Base-by-base conservation (phyloP, 2,113 vertebrate genomes). In the Patagioenas fasciata region DNA sequence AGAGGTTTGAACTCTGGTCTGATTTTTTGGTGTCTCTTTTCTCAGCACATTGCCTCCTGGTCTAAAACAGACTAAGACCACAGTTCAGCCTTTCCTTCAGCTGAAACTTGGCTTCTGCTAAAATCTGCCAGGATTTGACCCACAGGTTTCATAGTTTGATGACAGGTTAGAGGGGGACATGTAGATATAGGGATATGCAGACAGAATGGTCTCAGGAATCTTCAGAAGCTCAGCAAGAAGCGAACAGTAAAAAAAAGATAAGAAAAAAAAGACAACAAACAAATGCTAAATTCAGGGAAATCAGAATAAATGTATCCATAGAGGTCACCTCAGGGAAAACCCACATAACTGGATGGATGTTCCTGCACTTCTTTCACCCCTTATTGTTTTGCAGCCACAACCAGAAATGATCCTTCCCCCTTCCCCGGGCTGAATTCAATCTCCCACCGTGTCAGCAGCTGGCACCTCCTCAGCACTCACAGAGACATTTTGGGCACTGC, bases 361-460 rank as follows among this genome's bases (percentile, higher is more conserved):
- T 86, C 53, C n/a, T 86, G 34, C 38, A 40, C 42, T 86, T 82
- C 40, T 82, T 95, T 94, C 4, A 0, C 17, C 44, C 57, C 24
- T 38, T 61, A 5, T 8, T 72, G 40, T 77, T 96, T 82, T 81
- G 26, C 32, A 89, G 44, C 47, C 64, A 79, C 31, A 47, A 42
- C 5, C 44, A 87, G 66, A 83, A 91, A 60, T 5, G 5, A 88
- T 74, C 57, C 23, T 78, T 13, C 40, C 34, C 20, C 3, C 29
- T 88, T 86, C 18, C 80, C 57, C 6, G 2, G 73, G 57, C 78
- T 88, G 70, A 93, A 80, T 87, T 92, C 83, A 60, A 21, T 89
- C 86, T 92, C 81, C 75, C 66, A 89, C 80, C 61, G 34, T 8
- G 70, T 87, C 92, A 85, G 92, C 91, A 96, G 78, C 88, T 95